Conservation (phyloP, 2,888 invertebrate species). For the Cantharis rufa region DNA sequence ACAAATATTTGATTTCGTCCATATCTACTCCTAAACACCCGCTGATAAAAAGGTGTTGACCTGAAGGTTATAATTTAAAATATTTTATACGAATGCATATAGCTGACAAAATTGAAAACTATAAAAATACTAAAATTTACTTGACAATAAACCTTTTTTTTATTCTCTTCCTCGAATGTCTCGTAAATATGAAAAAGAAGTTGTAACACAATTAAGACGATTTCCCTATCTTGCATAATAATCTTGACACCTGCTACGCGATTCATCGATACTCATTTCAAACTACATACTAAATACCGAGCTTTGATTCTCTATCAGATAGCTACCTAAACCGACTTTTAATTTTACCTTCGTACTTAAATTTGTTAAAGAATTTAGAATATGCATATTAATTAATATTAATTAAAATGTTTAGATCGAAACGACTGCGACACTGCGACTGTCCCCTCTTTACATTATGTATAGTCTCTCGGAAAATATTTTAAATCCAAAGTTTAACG, state of each 20-base stretch:
- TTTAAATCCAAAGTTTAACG: not conserved
- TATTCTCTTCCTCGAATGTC: slow-evolving; percentile 10
- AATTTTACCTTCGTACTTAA: slow-evolving; percentile 26
- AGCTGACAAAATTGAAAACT: not conserved
- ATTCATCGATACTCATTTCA: slow-evolving; percentile 21
- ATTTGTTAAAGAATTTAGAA: slow-evolving; percentile 14
- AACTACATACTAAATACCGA: slow-evolving; percentile 42
- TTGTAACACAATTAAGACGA: slow-evolving; percentile 44
- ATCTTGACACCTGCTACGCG: slow-evolving; percentile 43
- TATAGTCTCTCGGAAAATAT: no score
- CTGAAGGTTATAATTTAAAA: slow-evolving; percentile 4
- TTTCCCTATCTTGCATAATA: slow-evolving; percentile 35
- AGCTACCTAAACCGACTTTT: slow-evolving; percentile 39
- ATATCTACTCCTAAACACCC: slow-evolving; percentile 24
- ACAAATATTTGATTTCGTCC: slow-evolving; percentile 34
- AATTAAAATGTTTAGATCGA: not conserved
- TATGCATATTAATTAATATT: not conserved
- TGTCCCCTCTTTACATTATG: no score
- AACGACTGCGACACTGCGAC: not conserved
- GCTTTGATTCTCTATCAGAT: slow-evolving; percentile 35
- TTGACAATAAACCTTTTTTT: not conserved
- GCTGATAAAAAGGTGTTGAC: slow-evolving; percentile 31
- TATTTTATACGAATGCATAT: not conserved
- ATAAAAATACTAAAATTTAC: slow-evolving; percentile 12
- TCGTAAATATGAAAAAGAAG: slow-evolving; percentile 44